phyloP scores from a whole-genome alignment of 2,888 invertebrate genomes.

The Kryphioiulus occultus region DNA sequence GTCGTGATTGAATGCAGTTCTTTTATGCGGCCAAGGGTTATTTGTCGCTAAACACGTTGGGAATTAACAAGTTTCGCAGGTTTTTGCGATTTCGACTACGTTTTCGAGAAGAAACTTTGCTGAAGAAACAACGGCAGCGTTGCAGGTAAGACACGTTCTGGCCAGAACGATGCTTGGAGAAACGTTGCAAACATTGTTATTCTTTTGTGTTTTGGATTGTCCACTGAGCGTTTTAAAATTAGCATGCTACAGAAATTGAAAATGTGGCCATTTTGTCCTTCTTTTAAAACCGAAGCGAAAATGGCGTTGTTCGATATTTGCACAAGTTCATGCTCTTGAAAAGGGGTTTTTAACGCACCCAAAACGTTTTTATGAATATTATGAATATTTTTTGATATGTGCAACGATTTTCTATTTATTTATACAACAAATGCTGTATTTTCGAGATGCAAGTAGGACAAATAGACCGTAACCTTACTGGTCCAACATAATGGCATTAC shows the following conservation, averaged over 20 bases:
- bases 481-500: too few species aligned
- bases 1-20: conserved; percentile 26
- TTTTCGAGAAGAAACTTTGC: neutral
- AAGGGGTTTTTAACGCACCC: neutral
- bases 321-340: neutral
- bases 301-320: neutral
- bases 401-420: neutral
- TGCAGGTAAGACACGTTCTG: neutral
- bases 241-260: neutral
- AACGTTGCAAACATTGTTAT: neutral
- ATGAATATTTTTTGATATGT: neutral
- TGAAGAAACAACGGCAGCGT: neutral
- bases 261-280: neutral
- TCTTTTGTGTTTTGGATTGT: neutral
- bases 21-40: neutral
- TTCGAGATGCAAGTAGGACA: too few species aligned
- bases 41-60: neutral
- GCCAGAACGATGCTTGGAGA: conserved; percentile 21
- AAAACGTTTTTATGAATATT: neutral
- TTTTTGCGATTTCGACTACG: neutral
- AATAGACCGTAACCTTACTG: too few species aligned
- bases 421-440: neutral
- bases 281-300: neutral
- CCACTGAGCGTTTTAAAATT: too few species aligned
- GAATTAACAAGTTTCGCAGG: neutral